These are phyloP conservation scores for Monopis laevigella DNA, from an alignment of 2,888 invertebrate species.

Conservation along the genomic window DNA sequence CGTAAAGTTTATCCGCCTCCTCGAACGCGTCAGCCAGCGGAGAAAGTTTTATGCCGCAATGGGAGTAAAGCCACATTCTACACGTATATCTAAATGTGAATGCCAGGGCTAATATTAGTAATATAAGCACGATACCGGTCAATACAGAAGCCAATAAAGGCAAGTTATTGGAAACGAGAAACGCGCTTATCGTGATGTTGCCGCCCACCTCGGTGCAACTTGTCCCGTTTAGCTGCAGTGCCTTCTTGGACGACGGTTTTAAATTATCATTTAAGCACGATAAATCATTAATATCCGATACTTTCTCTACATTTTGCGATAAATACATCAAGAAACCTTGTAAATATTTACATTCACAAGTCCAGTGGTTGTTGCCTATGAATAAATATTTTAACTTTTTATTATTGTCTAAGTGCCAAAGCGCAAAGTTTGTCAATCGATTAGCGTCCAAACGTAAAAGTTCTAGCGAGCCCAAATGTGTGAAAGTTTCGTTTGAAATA, in stretches of 20 bases:
- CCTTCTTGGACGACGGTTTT: conserved; percentile 74
- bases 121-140: conserved; percentile 79
- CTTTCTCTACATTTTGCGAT: conserved; percentile 79
- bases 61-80: conserved; percentile 88
- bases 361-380: conserved; percentile 86
- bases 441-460: conserved; percentile 87
- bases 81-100: conserved; percentile 89
- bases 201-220: conserved; percentile 86
- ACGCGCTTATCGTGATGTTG: conserved; percentile 80
- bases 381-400: conserved; percentile 77
- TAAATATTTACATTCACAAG: conserved; percentile 89
- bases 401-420: conserved; percentile 81
- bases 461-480: conserved; percentile 79
- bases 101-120: conserved; percentile 80
- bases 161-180: conserved; percentile 84
- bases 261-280: conserved; percentile 80
- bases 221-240: conserved; percentile 84
- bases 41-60: conserved; percentile 86
- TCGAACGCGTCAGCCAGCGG: conserved; percentile 75
- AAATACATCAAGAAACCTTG: conserved; percentile 85
- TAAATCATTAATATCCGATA: conserved; percentile 77
- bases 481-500: conserved; percentile 84
- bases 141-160: conserved; percentile 83
- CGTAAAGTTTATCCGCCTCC: conserved; percentile 88
- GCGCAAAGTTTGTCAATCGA: conserved; percentile 79